A percentile compares a stretch with the other conserved stretches of the same genome.
Conservation (phyloP, 53 echinoderm and acorn worm genomes). For the Arbacia lixula region DNA sequence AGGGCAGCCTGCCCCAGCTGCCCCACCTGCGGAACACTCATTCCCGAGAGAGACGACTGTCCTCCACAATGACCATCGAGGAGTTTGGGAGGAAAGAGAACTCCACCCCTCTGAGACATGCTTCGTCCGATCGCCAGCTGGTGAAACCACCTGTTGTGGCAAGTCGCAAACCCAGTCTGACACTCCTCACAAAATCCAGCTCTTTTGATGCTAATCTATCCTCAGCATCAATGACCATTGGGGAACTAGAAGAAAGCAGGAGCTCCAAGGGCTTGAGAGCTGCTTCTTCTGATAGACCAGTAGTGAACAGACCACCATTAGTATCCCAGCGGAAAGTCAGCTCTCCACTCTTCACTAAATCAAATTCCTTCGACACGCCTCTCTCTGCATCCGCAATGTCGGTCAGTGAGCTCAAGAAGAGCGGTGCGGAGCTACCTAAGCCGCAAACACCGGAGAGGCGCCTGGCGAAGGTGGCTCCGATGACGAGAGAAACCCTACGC, state of each 20-base stretch:
- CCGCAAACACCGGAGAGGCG: not conserved
- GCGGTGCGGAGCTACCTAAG: not conserved
- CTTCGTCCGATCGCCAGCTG: constrained; percentile 14
- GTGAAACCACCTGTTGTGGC: constrained; percentile 22
- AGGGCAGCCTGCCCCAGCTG: constrained; percentile 38
- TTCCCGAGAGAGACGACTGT: not conserved
- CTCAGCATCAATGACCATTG: constrained; percentile 34
- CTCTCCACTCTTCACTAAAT: not conserved
- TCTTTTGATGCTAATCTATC: not conserved
- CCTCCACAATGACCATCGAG: constrained; percentile 2
- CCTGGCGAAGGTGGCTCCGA: constrained; percentile 38
- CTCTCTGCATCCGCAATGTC: constrained; percentile 11
- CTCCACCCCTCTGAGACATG: not conserved
- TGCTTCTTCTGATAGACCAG: not conserved
- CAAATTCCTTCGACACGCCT: not conserved
- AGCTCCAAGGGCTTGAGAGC: not conserved
- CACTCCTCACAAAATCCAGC: not conserved
- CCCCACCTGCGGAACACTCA: not conserved
- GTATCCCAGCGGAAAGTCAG: constrained; percentile 1
- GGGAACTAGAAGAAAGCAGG: not conserved
- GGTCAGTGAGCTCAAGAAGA: not conserved
- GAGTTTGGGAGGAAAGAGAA: constrained; percentile 14
- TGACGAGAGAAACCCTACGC: constrained; percentile 18
- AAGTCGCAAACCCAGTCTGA: constrained; percentile 8
- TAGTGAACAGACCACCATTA: not conserved